Conservation (phyloP, 2,888 invertebrate genomes). For the Drosophila multiciliata region DNA sequence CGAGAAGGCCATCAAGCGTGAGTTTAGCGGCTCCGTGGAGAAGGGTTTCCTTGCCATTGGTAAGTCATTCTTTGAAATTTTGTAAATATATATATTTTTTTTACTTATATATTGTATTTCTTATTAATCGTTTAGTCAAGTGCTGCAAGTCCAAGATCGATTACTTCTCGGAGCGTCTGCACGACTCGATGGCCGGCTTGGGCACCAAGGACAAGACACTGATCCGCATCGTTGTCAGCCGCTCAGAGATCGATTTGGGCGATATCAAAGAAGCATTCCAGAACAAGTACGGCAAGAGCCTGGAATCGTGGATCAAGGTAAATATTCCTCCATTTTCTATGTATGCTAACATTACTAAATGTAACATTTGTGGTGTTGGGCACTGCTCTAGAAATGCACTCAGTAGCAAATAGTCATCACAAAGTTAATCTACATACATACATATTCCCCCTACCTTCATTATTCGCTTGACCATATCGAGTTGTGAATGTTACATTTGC, state of each 20-base stretch:
- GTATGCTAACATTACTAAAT: conserved; percentile 18
- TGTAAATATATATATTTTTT: not conserved
- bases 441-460: not conserved
- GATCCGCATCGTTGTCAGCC: conserved; percentile 95
- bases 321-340: conserved; percentile 37
- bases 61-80: conserved; percentile 84
- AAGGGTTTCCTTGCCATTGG: conserved; percentile 95
- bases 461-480: not conserved
- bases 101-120: not conserved
- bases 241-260: conserved; percentile 96
- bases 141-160: conserved; percentile 95
- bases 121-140: conserved; percentile 87
- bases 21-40: conserved; percentile 94
- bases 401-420: not conserved
- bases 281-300: conserved; percentile 91
- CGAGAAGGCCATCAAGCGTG: conserved; percentile 93
- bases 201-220: conserved; percentile 95
- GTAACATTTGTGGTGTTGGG: conserved; percentile 41
- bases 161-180: conserved; percentile 95
- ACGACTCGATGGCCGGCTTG: conserved; percentile 95
- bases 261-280: conserved; percentile 96
- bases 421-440: not conserved
- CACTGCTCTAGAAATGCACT: conserved; percentile 27
- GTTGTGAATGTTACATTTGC: not conserved
- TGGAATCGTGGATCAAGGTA: conserved; percentile 95